Evolutionary conservation across 2,888 invertebrate genomes (phyloP).

Genomic region (Coecobrya sp.): DNA sequence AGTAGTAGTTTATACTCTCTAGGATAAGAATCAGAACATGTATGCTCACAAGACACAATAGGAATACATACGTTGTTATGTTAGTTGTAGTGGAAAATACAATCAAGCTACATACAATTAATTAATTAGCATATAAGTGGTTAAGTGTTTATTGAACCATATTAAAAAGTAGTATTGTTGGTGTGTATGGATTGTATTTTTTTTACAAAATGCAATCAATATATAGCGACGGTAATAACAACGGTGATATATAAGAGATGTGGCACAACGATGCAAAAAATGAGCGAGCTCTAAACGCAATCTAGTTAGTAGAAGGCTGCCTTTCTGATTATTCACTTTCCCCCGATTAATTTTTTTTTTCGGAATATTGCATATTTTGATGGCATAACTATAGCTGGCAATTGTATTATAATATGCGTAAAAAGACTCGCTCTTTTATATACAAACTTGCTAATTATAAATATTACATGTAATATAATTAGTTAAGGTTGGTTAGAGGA

Average conservation of each 20-base stretch:
- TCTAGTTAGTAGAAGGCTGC: too few relatives aligned
- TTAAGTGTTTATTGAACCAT: background rate
- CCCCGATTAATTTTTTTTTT: too few relatives aligned
- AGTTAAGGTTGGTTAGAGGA: too few relatives aligned
- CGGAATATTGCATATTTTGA: too few relatives aligned
- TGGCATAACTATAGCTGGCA: too few relatives aligned
- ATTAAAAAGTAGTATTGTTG: background rate
- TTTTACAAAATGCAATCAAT: background rate
- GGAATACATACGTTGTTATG: background rate
- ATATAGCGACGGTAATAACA: too few relatives aligned
- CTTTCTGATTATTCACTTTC: too few relatives aligned
- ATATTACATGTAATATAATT: too few relatives aligned
- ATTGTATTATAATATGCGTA: too few relatives aligned
- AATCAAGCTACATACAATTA: background rate
- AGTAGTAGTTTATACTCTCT: background rate
- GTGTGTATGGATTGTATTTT: background rate
- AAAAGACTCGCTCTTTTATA: too few relatives aligned
- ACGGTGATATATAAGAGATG: slow-evolving; percentile 2
- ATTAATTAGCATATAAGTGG: background rate
- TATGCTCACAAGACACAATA: slow-evolving; percentile 3
- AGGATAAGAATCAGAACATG: background rate
- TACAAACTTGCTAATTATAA: too few relatives aligned
- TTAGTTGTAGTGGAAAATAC: background rate
- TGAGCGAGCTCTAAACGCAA: slow-evolving; percentile 33
- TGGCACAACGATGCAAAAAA: slow-evolving; percentile 42